Conservation (phyloP, 1,140 invertebrate genomes). For the Euwallacea fornicatus region DNA sequence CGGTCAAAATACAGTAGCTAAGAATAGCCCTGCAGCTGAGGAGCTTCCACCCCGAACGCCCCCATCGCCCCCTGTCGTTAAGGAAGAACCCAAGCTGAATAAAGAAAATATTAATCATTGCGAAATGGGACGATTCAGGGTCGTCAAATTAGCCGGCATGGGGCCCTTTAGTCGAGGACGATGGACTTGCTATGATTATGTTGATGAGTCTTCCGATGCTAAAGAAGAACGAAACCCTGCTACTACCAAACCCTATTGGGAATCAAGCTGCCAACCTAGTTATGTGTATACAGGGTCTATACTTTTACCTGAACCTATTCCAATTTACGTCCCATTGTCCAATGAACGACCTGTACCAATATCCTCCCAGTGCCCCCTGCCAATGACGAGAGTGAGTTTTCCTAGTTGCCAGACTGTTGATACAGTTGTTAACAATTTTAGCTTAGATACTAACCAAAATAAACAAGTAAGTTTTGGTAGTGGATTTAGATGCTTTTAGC, state of each 20-base stretch:
- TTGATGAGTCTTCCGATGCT: conserved; percentile 66
- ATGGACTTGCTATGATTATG: conserved; percentile 95
- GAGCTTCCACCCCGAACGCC: conserved; percentile 6
- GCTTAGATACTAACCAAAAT: conserved; percentile 33
- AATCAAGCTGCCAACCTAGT: conserved; percentile 33
- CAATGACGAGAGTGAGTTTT: conserved; percentile 28
- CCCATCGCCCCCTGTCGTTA: background rate
- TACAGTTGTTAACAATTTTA: conserved; percentile 27
- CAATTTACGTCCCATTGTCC: conserved; percentile 33
- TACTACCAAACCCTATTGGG: conserved; percentile 28
- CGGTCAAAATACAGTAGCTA: conserved; percentile 27
- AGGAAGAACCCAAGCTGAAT: conserved; percentile 13
- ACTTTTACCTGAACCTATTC: conserved; percentile 32
- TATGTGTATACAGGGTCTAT: conserved; percentile 40
- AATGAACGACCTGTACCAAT: conserved; percentile 21
- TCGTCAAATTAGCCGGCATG: conserved; percentile 94
- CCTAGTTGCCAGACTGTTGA: conserved; percentile 30
- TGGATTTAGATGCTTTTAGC: no score
- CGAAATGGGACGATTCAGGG: conserved; percentile 73
- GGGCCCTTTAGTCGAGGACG: conserved; percentile 90
- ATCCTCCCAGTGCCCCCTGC: conserved; percentile 22
- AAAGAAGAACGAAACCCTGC: conserved; percentile 5
- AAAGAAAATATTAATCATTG: conserved; percentile 48
- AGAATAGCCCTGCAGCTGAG: conserved; percentile 8
- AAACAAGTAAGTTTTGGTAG: conserved; percentile 24